phyloP scores from a whole-genome alignment of 2,888 invertebrate species.

The Erebia epiphron region DNA sequence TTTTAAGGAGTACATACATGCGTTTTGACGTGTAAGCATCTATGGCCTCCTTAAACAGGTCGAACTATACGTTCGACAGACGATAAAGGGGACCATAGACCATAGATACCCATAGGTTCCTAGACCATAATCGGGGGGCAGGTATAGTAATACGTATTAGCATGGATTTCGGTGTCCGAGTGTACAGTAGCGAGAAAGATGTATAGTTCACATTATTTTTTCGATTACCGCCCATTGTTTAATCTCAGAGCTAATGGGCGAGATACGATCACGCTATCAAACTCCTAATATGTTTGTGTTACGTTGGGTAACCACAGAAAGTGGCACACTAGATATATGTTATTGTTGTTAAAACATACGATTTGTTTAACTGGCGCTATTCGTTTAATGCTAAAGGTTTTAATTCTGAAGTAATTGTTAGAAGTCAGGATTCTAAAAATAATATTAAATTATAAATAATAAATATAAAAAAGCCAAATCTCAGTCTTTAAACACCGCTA shows the following conservation, averaged over 20 bases:
- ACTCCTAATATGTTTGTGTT: conserved; percentile 27
- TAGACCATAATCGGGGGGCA: no score
- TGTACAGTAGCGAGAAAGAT: conserved; percentile 48
- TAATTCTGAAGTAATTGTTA: no score
- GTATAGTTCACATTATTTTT: conserved; percentile 80
- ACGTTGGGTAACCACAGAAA: conserved; percentile 14
- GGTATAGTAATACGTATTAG: not conserved
- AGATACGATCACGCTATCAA: conserved; percentile 59
- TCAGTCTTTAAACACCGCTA: no score
- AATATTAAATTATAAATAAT: no score
- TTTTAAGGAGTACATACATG: no score
- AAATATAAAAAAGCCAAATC: no score
- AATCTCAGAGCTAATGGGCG: conserved; percentile 71
- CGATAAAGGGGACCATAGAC: no score
- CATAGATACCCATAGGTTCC: no score
- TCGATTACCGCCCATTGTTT: conserved; percentile 78
- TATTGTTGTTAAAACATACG: not conserved
- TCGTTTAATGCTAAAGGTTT: not conserved
- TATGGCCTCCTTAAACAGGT: no score
- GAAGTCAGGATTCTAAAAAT: no score
- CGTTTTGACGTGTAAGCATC: no score
- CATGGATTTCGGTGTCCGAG: conserved; percentile 13
- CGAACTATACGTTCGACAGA: no score
- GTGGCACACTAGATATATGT: not conserved
- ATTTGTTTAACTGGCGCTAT: not conserved